Percentiles rank a stretch among this genome's conserved stretches.
These are phyloP conservation scores for Bombus waltoni DNA, from an alignment of 1,140 invertebrate species.

Conservation along the genomic window DNA sequence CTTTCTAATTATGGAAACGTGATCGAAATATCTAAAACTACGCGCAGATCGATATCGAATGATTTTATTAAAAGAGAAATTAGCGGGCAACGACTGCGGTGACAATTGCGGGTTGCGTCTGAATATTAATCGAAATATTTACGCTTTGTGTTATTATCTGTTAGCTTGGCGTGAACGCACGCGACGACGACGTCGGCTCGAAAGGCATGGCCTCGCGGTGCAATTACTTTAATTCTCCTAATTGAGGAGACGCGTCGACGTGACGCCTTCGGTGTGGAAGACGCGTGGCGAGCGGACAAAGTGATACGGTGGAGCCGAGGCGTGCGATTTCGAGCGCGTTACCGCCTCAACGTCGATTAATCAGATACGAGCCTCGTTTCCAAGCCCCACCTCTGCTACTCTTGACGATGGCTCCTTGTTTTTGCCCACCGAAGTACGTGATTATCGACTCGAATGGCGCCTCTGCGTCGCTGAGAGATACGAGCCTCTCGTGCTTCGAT, in stretches of 20 bases:
- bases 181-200: not conserved
- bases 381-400: not conserved
- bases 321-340: constrained; percentile 22
- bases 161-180: not conserved
- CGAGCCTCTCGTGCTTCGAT: not conserved
- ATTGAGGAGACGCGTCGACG: constrained; percentile 50
- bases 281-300: constrained; percentile 13
- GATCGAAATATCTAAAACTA: no score
- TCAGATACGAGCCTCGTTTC: constrained; percentile 1
- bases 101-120: no score
- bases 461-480: constrained; percentile 5
- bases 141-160: no score
- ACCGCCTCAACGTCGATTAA: constrained; percentile 8
- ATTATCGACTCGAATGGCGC: constrained; percentile 30
- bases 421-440: constrained; percentile 10
- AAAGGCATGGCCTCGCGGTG: constrained; percentile 4
- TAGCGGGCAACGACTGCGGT: no score
- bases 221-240: constrained; percentile 50
- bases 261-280: constrained; percentile 32
- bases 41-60: no score
- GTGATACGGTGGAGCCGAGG: not conserved
- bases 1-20: no score
- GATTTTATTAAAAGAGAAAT: not conserved
- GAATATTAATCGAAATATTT: no score
- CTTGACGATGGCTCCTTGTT: not conserved